Base-by-base conservation (phyloP, 2,113 vertebrate species). In the Malurus alboscapulatus region DNA sequence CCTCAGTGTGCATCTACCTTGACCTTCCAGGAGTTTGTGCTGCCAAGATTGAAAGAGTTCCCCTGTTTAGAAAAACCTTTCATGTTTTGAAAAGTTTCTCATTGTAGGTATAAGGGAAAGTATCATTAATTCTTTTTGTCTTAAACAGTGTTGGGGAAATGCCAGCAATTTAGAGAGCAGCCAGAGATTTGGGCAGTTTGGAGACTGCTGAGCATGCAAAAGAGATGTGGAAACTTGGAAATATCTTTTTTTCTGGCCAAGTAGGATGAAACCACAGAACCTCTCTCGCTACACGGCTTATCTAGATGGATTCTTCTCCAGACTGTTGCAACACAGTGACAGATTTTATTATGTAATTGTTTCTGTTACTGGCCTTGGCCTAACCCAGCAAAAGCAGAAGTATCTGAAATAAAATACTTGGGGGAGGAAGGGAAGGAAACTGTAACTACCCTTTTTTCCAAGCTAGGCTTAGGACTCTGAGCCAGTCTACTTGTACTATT, bases 371-470 rank as follows among this genome's bases (percentile, higher is more conserved):
- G 36, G 72, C 36, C 30, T 76, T 74, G 71, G 48, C 55, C 30
- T 59, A 79, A n/a, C 48, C n/a, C 63, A 73, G 34, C 17, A 85
- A 88, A 95, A 95, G 94, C 66, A 88, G 96, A 95, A 94, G 72
- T 69, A 48, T 69, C 47, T 61, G 34, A 77, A 94, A 90, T 18
- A 76, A 87, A 73, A 73, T 81, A 50, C 14, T 42, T 48, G 30
- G 20, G 21, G 20, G 16, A 51, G 7, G 29, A 36, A 25, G 26
- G 59, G 67, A 79, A 76, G 59, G 76, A 92, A 91, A 90, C 44
- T 27, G 32, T 59, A 66, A 29, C 34, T 69, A 12, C 11, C 1
- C 51, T 75, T 88, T 91, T 91, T 84, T 71, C 67, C 29, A 10
- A 30, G 30, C 30, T 75, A 22, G 10, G 14, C 34, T 45, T 69